These are phyloP conservation scores for Tragelaphus scriptus DNA, from an alignment of 2,113 vertebrate species.

Conservation along the genomic window DNA sequence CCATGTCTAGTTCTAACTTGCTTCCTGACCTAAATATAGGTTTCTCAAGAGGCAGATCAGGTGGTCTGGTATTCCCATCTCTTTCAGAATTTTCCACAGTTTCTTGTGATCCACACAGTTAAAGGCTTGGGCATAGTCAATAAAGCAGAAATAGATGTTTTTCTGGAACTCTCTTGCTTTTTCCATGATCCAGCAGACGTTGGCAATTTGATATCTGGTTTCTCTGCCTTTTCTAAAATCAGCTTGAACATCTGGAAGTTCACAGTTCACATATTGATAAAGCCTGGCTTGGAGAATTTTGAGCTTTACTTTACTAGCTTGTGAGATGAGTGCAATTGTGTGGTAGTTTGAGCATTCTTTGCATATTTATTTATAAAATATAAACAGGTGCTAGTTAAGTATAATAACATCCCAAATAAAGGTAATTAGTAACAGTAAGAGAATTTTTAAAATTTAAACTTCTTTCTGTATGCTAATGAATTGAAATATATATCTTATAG, in stretches of 20 bases:
- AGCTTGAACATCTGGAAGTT: neutral
- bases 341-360: neutral
- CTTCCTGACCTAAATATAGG: neutral
- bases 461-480: neutral
- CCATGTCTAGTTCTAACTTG: neutral
- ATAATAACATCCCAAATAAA: neutral
- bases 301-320: neutral
- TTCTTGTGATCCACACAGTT: neutral
- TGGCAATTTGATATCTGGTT: neutral
- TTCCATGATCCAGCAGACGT: rapidly evolving
- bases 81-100: neutral
- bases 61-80: neutral
- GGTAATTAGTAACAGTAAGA: neutral
- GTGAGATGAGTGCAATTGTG: neutral
- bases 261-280: neutral
- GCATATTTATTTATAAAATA: neutral
- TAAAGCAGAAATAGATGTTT: neutral
- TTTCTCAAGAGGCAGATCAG: neutral
- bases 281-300: neutral
- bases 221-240: neutral
- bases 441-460: neutral
- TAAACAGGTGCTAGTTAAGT: neutral
- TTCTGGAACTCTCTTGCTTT: neutral
- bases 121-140: neutral
- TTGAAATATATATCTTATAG: neutral